phyloP scores from a whole-genome alignment of 2,888 invertebrate genomes.

The Aspidapion aeneum region DNA sequence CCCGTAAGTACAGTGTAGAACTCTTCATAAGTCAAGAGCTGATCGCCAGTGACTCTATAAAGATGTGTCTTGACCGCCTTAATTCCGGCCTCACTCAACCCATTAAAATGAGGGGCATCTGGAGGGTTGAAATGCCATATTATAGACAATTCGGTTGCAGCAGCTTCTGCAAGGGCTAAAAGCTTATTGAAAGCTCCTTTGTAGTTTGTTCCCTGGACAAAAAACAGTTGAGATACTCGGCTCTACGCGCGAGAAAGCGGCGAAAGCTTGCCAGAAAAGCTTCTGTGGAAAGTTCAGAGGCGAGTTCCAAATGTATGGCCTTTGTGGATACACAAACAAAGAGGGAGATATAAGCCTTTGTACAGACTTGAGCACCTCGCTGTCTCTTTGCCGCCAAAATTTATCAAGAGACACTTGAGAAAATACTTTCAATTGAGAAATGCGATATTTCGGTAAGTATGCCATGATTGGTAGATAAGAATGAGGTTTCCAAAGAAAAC shows the following conservation, averaged over 20 bases:
- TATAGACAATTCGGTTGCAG: background rate
- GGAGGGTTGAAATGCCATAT: background rate
- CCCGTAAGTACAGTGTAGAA: no score
- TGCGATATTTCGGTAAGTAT: no score
- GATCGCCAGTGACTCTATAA: no score
- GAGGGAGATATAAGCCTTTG: background rate
- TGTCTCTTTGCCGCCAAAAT: background rate
- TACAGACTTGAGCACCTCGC: background rate
- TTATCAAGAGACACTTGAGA: no score
- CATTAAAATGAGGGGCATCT: background rate
- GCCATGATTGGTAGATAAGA: no score
- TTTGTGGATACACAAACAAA: background rate
- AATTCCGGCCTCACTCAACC: no score
- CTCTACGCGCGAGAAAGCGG: background rate
- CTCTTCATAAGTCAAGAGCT: no score
- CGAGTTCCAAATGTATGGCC: background rate
- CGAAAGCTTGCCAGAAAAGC: background rate
- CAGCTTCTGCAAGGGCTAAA: background rate
- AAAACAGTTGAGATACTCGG: background rate
- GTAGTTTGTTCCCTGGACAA: background rate
- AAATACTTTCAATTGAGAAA: no score
- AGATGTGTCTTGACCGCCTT: no score
- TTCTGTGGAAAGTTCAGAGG: background rate
- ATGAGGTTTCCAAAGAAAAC: no score
- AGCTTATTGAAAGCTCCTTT: background rate